Evolutionary conservation across 2,888 invertebrate species (phyloP).

Genomic region (Rhingia rostrata): DNA sequence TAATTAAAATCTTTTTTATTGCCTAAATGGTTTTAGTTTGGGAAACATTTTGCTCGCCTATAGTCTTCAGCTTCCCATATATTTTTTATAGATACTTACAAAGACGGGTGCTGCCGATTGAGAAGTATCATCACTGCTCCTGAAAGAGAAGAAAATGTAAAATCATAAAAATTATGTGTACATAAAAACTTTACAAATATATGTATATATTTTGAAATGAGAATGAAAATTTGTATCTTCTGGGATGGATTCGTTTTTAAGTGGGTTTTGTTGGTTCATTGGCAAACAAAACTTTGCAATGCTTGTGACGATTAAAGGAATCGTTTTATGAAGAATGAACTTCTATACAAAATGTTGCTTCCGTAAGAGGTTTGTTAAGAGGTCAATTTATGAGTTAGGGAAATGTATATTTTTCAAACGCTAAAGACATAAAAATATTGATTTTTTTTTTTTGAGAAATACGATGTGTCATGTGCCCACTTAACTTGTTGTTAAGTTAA

Average conservation of each 20-base stretch:
- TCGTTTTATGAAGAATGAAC: conserved; percentile 29
- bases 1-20: conserved; percentile 49
- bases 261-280: conserved; percentile 39
- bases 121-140: conserved; percentile 78
- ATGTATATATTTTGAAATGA: not conserved
- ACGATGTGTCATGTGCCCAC: not conserved
- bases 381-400: conserved; percentile 46
- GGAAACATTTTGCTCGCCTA: not conserved
- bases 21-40: conserved; percentile 16
- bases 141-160: conserved; percentile 70
- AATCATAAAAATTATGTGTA: conserved; percentile 31
- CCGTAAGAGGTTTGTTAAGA: conserved; percentile 50
- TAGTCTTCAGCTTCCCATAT: conserved; percentile 10
- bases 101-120: conserved; percentile 78
- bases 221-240: conserved; percentile 10
- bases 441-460: not conserved
- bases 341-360: conserved; percentile 30
- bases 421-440: conserved; percentile 2
- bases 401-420: not conserved
- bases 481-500: not conserved
- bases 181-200: conserved; percentile 48
- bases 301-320: conserved; percentile 9
- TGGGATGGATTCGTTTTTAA: conserved; percentile 14
- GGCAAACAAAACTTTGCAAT: conserved; percentile 46
- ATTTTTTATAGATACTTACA: conserved; percentile 76